phyloP scores from a whole-genome alignment of 2,797 vertebrate genomes.

The Parauchenoglanis punctatus region DNA sequence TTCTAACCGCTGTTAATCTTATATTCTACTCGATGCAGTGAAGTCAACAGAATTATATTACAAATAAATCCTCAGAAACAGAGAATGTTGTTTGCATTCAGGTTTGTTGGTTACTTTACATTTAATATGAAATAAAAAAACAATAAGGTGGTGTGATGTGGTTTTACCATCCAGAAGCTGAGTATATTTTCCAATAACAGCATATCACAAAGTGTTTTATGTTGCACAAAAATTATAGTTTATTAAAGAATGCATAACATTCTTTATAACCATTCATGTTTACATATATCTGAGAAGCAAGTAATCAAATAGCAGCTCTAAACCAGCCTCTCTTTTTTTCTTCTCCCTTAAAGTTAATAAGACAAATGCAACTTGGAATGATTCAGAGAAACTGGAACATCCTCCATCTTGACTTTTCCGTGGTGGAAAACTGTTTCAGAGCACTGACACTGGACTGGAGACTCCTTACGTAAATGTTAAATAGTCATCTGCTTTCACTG shows the following conservation, averaged over 20 bases:
- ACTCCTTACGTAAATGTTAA: no score
- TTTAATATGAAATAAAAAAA: neutral
- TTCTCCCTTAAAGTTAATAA: neutral
- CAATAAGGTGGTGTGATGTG: neutral
- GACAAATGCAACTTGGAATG: neutral
- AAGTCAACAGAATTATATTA: neutral
- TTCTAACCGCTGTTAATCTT: neutral
- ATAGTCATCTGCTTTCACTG: no score
- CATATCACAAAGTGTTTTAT: neutral
- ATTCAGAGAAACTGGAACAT: neutral
- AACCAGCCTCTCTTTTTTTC: no score
- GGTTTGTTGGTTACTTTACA: neutral
- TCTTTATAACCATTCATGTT: neutral
- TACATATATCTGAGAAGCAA: neutral
- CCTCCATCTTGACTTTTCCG: neutral
- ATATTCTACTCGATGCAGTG: neutral
- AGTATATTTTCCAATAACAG: neutral
- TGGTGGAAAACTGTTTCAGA: neutral
- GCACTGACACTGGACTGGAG: no score
- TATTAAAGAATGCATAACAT: neutral
- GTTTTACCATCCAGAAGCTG: neutral
- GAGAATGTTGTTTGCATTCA: neutral
- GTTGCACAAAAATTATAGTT: neutral
- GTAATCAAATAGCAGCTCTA: neutral
- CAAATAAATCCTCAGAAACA: neutral